Conservation (phyloP, 2,797 vertebrate genomes). For the Erpetoichthys calabaricus region DNA sequence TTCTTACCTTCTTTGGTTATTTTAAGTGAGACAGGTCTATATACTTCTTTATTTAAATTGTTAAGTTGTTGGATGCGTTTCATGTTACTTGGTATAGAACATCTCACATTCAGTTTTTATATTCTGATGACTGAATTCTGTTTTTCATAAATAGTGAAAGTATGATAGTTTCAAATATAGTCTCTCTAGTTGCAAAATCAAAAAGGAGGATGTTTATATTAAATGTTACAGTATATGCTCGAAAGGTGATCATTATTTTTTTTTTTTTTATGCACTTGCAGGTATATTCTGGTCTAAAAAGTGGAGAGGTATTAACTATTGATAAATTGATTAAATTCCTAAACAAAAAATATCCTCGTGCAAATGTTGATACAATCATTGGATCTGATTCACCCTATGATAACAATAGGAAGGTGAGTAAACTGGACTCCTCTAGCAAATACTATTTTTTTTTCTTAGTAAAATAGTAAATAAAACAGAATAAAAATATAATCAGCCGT, state of each 20-base stretch:
- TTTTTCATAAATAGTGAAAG: background rate
- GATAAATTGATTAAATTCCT: constrained; percentile 56
- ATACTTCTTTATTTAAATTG: too few relatives aligned
- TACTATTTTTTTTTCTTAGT: too few relatives aligned
- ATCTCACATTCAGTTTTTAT: too few relatives aligned
- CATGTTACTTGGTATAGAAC: too few relatives aligned
- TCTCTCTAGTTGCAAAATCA: too few relatives aligned
- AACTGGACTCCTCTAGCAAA: background rate
- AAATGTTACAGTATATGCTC: too few relatives aligned
- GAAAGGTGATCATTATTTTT: background rate
- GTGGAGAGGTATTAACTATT: constrained; percentile 49
- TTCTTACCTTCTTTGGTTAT: too few relatives aligned
- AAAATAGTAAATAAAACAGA: too few relatives aligned
- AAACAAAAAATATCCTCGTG: constrained; percentile 63
- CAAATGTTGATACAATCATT: constrained; percentile 58
- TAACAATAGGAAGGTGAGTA: constrained; percentile 60
- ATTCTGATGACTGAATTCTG: background rate
- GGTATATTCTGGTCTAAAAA: constrained; percentile 66
- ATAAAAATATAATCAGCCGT: too few relatives aligned
- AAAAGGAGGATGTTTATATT: too few relatives aligned
- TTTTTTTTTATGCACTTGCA: constrained; percentile 31
- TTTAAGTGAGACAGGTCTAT: too few relatives aligned
- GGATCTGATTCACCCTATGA: constrained; percentile 64
- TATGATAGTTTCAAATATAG: background rate
- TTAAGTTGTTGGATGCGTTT: too few relatives aligned